Conservation (phyloP, 2,113 vertebrate genomes). For the Philantomba maxwellii region DNA sequence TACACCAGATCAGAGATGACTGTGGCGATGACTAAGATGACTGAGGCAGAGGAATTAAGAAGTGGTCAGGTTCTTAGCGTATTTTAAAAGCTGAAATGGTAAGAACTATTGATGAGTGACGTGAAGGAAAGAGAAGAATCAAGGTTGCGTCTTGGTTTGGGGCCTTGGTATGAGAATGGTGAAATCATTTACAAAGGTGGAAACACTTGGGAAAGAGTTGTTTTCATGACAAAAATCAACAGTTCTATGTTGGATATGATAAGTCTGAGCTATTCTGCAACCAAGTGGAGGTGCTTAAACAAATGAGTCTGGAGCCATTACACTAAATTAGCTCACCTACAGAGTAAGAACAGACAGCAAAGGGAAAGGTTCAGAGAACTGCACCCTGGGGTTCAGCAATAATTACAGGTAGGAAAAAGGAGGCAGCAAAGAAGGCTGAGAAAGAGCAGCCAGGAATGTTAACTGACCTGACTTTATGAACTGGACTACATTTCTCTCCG, state of each 20-base stretch:
- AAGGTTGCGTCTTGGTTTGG: background rate
- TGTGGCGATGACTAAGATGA: background rate
- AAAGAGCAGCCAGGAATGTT: background rate
- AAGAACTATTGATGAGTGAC: background rate
- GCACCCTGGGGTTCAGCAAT: background rate
- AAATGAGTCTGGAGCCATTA: background rate
- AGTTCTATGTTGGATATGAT: background rate
- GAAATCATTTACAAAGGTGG: background rate
- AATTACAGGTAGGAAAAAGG: background rate
- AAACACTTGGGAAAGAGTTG: background rate
- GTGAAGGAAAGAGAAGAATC: background rate
- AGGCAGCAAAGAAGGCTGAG: background rate
- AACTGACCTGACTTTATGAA: background rate
- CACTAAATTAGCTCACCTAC: background rate
- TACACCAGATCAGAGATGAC: background rate
- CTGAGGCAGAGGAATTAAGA: background rate
- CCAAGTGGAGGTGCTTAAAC: background rate
- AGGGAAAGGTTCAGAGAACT: background rate
- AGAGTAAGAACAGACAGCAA: background rate
- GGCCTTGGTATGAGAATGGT: background rate
- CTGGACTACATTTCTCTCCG: background rate
- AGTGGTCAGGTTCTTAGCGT: background rate
- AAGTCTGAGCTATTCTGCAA: background rate
- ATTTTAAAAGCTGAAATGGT: background rate
- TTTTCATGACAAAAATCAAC: background rate